Percentiles rank a stretch among this genome's conserved stretches.
phyloP scores from a whole-genome alignment of 2,797 vertebrate species.

The Pipistrellus pipistrellus region DNA sequence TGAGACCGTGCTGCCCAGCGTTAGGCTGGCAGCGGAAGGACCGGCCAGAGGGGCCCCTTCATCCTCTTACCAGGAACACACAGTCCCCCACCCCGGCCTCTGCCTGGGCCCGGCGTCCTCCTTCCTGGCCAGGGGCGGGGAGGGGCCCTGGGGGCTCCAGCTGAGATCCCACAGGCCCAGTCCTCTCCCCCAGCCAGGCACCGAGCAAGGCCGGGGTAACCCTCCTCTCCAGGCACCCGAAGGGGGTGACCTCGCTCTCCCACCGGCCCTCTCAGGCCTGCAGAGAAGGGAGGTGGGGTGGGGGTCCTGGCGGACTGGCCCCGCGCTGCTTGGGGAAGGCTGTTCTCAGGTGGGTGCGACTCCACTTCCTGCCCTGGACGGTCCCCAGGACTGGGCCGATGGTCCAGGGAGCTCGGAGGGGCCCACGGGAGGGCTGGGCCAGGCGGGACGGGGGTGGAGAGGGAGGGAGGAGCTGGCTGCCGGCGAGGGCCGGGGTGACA shows the following conservation, averaged over 20 bases:
- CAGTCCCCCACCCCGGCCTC: background rate
- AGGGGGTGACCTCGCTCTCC: background rate
- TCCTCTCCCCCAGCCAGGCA: background rate
- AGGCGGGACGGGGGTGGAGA: background rate
- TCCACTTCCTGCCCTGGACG: background rate
- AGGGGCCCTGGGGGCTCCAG: background rate
- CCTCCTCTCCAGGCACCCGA: background rate
- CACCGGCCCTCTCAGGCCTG: background rate
- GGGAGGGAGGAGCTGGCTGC: background rate
- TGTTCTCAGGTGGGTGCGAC: background rate
- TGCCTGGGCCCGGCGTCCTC: background rate
- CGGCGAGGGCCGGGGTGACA: background rate
- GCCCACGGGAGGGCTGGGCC: background rate
- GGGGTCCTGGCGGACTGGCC: background rate
- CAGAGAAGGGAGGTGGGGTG: background rate
- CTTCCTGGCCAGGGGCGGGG: background rate
- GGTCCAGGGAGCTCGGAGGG: background rate
- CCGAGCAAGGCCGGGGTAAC: background rate
- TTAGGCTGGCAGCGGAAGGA: slow-evolving; percentile 29
- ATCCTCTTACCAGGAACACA: background rate
- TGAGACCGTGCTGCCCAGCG: slow-evolving; percentile 18
- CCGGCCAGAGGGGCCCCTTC: background rate
- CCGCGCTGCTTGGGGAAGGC: background rate
- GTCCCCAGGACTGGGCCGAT: background rate
- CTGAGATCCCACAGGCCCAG: background rate